A percentile compares a stretch with the other conserved stretches of the same genome.
Conservation (phyloP, 2,797 vertebrate species). For the Chelidonichthys spinosus region DNA sequence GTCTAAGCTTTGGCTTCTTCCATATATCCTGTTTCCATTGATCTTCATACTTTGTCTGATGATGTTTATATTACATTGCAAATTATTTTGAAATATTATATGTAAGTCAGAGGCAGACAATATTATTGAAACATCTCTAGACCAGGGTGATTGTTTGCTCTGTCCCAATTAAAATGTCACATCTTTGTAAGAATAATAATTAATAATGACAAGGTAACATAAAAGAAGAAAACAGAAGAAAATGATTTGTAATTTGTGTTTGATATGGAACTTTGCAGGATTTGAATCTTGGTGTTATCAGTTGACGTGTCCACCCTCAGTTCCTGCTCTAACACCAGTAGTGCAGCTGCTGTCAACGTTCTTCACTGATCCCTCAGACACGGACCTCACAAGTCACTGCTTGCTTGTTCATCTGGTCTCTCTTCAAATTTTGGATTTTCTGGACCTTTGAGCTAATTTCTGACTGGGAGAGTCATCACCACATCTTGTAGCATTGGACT, state of each 20-base stretch:
- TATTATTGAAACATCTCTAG: not conserved
- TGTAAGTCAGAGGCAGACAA: not conserved
- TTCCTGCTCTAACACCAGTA: not conserved
- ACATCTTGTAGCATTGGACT: not conserved
- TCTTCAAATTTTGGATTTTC: not conserved
- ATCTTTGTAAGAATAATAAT: not conserved
- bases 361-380: not conserved
- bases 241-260: not conserved
- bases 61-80: not conserved
- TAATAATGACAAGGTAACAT: not conserved
- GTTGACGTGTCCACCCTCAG: not conserved
- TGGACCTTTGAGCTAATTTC: not conserved
- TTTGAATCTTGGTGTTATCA: not conserved
- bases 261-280: not conserved
- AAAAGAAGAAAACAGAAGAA: not conserved
- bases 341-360: not conserved
- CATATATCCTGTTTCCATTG: not conserved
- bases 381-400: not conserved
- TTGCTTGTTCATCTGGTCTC: not conserved
- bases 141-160: not conserved
- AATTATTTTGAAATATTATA: not conserved
- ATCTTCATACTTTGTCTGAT: not conserved
- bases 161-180: not conserved
- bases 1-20: not conserved
- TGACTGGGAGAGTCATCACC: not conserved